These are phyloP conservation scores for Aleiodes sp. DNA, from an alignment of 1,140 invertebrate species.

Conservation along the genomic window DNA sequence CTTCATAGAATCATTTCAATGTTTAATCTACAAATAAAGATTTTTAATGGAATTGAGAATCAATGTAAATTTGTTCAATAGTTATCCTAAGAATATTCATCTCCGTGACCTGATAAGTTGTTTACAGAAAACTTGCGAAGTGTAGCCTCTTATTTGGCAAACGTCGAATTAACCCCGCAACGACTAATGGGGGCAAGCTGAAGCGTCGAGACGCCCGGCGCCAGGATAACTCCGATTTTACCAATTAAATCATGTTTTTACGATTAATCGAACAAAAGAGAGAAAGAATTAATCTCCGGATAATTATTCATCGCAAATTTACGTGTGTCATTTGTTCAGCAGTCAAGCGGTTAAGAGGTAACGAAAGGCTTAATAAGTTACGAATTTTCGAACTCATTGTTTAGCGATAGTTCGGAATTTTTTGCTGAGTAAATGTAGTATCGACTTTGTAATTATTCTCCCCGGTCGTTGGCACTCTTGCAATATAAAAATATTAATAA, in stretches of 20 bases:
- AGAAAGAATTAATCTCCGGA: no score
- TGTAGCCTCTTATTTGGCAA: neutral
- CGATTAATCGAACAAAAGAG: no score
- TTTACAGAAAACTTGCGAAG: neutral
- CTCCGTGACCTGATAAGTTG: neutral
- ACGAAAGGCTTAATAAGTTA: no score
- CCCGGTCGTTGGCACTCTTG: no score
- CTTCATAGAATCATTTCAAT: neutral
- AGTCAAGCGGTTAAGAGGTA: no score
- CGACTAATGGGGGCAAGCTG: neutral
- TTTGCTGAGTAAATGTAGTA: no score
- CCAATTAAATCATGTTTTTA: conserved; percentile 11
- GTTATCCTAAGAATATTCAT: neutral
- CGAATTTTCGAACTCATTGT: no score
- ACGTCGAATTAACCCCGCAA: neutral
- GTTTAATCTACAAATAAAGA: neutral
- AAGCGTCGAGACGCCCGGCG: conserved; percentile 25
- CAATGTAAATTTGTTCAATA: neutral
- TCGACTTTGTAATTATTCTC: no score
- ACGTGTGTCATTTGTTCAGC: no score
- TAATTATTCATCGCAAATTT: no score
- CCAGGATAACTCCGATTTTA: neutral
- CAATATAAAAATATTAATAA: no score
- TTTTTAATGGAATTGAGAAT: neutral
- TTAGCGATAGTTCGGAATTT: no score